A percentile compares a stretch with the other conserved stretches of the same genome.
Conservation (phyloP, 2,888 invertebrate genomes). For the Phania funesta region DNA sequence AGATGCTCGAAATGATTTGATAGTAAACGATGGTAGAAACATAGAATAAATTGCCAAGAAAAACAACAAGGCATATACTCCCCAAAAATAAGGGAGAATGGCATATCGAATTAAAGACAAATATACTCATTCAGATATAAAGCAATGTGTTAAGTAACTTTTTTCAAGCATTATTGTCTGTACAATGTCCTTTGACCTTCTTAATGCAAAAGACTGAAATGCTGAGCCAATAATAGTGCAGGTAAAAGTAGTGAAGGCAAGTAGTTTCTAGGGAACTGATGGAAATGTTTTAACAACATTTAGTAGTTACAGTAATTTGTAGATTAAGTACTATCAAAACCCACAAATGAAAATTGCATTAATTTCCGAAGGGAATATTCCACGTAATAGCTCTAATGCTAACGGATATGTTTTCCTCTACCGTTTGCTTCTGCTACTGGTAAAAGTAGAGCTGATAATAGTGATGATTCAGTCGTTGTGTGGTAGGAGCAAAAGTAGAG, state of each 20-base stretch:
- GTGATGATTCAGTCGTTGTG: conserved; percentile 4
- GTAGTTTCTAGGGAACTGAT: background rate
- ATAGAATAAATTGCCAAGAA: background rate
- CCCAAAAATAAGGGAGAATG: too few relatives aligned
- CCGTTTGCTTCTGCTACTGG: background rate
- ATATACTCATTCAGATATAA: background rate
- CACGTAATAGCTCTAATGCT: conserved; percentile 55
- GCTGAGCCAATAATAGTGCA: background rate
- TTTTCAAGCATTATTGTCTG: background rate
- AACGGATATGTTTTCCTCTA: conserved; percentile 35
- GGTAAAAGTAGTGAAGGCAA: background rate
- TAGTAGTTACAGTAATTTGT: conserved; percentile 56
- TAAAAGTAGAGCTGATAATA: too few relatives aligned
- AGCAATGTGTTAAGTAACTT: conserved; percentile 29
- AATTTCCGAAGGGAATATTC: conserved; percentile 48
- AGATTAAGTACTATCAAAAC: conserved; percentile 52
- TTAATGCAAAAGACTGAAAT: background rate
- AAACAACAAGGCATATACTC: background rate
- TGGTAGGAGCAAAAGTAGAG: background rate
- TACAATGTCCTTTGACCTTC: background rate
- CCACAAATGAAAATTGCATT: conserved; percentile 60
- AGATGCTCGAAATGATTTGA: conserved; percentile 57
- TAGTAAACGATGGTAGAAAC: conserved; percentile 32
- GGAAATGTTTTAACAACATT: conserved; percentile 6
- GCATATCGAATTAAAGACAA: background rate